A percentile compares a stretch with the other conserved stretches of the same genome.
Conservation (phyloP, 2,888 invertebrate species). For the Lycia hirtaria region DNA sequence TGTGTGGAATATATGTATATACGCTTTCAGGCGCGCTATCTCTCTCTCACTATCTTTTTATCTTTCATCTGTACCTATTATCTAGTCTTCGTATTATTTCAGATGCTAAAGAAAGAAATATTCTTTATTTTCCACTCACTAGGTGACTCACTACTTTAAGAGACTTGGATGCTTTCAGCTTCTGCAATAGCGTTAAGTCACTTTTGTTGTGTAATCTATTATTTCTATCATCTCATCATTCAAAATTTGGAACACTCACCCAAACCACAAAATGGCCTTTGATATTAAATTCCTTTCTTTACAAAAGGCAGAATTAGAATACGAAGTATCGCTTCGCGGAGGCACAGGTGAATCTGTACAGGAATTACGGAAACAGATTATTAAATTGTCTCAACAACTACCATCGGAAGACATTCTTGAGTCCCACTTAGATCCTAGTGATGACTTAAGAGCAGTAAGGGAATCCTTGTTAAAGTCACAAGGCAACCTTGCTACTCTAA, state of each 20-base stretch:
- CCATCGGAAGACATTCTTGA: slow-evolving; percentile 35
- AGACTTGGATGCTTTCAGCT: background rate
- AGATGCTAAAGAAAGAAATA: no score
- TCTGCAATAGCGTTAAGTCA: background rate
- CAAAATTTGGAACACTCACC: background rate
- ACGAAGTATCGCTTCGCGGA: slow-evolving; percentile 33
- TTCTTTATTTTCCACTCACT: background rate
- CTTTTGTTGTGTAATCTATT: background rate
- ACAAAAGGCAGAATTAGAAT: slow-evolving; percentile 14
- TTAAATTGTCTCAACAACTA: slow-evolving; percentile 19
- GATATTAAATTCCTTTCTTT: background rate
- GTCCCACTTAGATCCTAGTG: slow-evolving; percentile 30
- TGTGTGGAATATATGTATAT: no score
- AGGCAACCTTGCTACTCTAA: slow-evolving; percentile 13
- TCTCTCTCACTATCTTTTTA: no score
- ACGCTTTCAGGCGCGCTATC: no score
- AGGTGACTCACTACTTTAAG: background rate
- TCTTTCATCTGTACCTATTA: no score
- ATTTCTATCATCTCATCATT: no score
- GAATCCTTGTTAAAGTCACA: slow-evolving; percentile 29
- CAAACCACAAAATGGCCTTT: background rate
- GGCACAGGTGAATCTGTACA: slow-evolving; percentile 27
- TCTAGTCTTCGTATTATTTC: background rate
- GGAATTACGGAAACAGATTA: slow-evolving; percentile 35
- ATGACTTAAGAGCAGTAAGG: slow-evolving; percentile 30